Base-by-base conservation (phyloP, 2,888 invertebrate species). In the Apamea sordens region DNA sequence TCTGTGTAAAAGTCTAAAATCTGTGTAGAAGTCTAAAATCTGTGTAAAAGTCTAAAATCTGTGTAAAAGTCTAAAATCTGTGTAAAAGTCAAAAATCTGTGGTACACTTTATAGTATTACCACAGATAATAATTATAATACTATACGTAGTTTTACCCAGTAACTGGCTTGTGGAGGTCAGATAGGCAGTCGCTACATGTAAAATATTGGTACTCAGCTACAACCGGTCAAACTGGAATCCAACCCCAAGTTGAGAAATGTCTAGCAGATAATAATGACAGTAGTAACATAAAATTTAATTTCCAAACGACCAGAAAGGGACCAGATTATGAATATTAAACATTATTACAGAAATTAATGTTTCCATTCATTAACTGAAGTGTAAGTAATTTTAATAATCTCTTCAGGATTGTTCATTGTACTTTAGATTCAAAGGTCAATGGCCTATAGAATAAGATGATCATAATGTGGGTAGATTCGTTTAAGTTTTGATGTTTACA, bases 261-360 rank as follows among this genome's bases (percentile, higher is more conserved):
- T 3, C 3, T 10, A 4, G 1, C 10, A 56, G 24, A 56, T 53
- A 3, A 4, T 10, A 56, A 56, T 56, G 11, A 24, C n/a, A 59
- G 59, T n/a, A n/a, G 41, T 41, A 1, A 32, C 15, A 50, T 50
- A 28, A 74, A 41, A 28, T 41, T 10, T 1, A 50, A 79, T 59
- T 28, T 24, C 21, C 13, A 6, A 53, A 53, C 44, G 44, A 47
- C 28, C 5, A 61, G 15, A 21, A 63, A 0, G 32, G 24, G 11
- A 32, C 41, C 53, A 70, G 32, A 36, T 63, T 44, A 76, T 68
- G 61, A 82, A 71, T 70, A 71, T 44, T 71, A 47, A 44, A 73
- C 18, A 18, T 44, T 21, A 36, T 56, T 28, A 63, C 50, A 53
- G 70, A 18, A 53, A 71, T 65, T 6, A 61, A 73, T 32, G 36